These are phyloP conservation scores for Pteromalus puparum DNA, from an alignment of 1,140 invertebrate genomes.

Conservation along the genomic window DNA sequence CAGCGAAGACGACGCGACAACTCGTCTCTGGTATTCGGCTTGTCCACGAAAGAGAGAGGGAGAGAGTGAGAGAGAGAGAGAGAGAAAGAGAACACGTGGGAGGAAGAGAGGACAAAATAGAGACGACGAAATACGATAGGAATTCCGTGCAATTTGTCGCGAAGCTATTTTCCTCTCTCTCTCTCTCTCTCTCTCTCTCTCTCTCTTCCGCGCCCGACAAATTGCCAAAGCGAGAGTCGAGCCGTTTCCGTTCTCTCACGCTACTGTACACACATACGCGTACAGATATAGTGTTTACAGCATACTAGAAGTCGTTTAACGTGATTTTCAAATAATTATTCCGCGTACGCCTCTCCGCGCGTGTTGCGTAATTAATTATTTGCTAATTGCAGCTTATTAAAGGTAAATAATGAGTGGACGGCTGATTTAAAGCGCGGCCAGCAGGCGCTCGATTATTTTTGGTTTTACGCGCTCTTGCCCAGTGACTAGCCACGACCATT, in stretches of 20 bases:
- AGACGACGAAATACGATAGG: conserved; percentile 47
- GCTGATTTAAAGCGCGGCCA: conserved; percentile 69
- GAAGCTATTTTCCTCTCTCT: conserved; percentile 36
- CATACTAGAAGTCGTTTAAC: neutral
- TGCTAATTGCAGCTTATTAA: conserved; percentile 69
- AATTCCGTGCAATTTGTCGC: conserved; percentile 45
- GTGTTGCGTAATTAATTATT: conserved; percentile 63
- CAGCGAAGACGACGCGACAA: conserved; percentile 7
- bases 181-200: neutral
- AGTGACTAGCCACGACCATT: conserved; percentile 60
- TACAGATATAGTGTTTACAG: neutral
- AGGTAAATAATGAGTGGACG: conserved; percentile 66
- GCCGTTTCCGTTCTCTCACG: conserved; percentile 5
- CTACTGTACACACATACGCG: neutral
- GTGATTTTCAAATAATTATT: conserved; percentile 59
- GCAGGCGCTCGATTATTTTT: conserved; percentile 73
- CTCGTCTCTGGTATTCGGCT: conserved; percentile 20
- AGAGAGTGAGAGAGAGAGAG: too few relatives aligned
- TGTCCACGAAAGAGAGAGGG: conserved; percentile 17
- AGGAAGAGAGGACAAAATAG: conserved; percentile 33
- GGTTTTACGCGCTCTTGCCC: conserved; percentile 64
- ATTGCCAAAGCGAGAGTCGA: conserved; percentile 14
- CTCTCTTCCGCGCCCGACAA: neutral
- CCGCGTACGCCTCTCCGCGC: conserved; percentile 2
- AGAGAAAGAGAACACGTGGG: too few relatives aligned